Percentiles rank a stretch among this genome's conserved stretches.
Evolutionary conservation across 37 sponge, comb jelly and placozoan species (phyloP).

Genomic region (Geodia barretti): DNA sequence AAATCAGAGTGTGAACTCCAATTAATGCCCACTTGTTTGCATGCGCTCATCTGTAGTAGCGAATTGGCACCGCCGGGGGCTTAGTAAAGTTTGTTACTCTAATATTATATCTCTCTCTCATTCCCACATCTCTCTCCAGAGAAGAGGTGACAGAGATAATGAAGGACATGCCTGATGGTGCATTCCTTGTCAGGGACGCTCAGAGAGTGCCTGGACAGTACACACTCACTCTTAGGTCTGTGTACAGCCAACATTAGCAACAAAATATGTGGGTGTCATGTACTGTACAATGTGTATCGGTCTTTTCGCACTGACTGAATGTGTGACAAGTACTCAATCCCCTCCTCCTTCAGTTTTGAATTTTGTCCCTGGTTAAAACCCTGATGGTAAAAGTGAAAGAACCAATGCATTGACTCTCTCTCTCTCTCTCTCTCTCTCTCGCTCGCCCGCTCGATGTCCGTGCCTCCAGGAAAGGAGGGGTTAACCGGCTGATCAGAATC

Average conservation of each 20-base stretch:
- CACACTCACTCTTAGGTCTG: slow-evolving; percentile 89
- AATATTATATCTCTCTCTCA: background rate
- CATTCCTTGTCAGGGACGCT: slow-evolving; percentile 95
- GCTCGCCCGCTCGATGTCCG: background rate
- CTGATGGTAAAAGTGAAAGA: too few relatives aligned
- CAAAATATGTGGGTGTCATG: background rate
- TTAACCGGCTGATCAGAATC: slow-evolving; percentile 84
- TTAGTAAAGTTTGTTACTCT: background rate
- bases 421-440: background rate
- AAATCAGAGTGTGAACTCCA: too few relatives aligned
- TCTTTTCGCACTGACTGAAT: too few relatives aligned
- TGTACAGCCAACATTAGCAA: background rate
- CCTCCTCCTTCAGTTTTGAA: too few relatives aligned
- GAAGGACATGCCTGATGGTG: slow-evolving; percentile 84
- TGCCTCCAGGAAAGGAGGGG: slow-evolving; percentile 72
- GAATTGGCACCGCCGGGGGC: too few relatives aligned
- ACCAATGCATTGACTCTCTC: background rate
- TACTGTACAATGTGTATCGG: too few relatives aligned
- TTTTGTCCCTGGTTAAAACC: too few relatives aligned
- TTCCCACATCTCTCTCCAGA: slow-evolving; percentile 39
- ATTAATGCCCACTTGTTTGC: background rate
- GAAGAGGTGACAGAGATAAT: slow-evolving; percentile 89
- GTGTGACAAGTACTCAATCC: too few relatives aligned
- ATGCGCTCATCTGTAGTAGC: too few relatives aligned
- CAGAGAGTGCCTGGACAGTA: slow-evolving; percentile 81